A percentile compares a stretch with the other conserved stretches of the same genome.
Conservation (phyloP, 2,797 vertebrate species). For the Champsocephalus esox region DNA sequence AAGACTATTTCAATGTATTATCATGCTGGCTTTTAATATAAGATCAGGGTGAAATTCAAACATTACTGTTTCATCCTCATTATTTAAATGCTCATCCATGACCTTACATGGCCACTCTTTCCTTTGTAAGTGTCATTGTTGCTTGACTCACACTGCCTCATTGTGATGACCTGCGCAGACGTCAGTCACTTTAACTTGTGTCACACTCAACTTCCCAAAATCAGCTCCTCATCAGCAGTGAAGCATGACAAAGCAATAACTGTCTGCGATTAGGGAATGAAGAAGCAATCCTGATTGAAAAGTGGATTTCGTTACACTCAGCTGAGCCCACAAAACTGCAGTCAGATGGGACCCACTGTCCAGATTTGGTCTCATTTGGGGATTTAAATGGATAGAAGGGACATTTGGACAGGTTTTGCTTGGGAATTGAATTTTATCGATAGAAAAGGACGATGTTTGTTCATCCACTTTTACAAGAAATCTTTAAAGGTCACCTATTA, state of each 20-base stretch:
- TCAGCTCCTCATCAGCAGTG: constrained; percentile 6
- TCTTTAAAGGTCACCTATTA: too few relatives aligned
- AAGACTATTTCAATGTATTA: neutral
- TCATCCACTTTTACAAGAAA: too few relatives aligned
- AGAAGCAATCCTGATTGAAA: neutral
- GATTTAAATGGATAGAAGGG: constrained; percentile 10
- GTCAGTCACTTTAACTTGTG: constrained; percentile 12
- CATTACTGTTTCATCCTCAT: neutral
- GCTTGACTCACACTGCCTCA: constrained; percentile 33
- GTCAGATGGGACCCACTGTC: constrained; percentile 23
- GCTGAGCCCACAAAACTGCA: neutral
- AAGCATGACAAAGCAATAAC: constrained; percentile 43
- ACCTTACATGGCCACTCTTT: constrained; percentile 13
- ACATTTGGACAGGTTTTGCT: neutral
- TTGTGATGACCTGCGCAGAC: constrained; percentile 16
- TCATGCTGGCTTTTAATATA: neutral
- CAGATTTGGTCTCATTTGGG: constrained; percentile 16
- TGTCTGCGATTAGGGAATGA: neutral
- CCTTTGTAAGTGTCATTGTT: neutral
- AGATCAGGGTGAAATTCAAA: neutral
- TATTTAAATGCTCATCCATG: neutral
- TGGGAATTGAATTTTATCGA: neutral
- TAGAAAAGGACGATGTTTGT: too few relatives aligned
- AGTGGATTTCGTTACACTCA: constrained; percentile 6
- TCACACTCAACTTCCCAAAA: constrained; percentile 26